phyloP scores from a whole-genome alignment of 1,140 invertebrate genomes.

The Agrilus planipennis region DNA sequence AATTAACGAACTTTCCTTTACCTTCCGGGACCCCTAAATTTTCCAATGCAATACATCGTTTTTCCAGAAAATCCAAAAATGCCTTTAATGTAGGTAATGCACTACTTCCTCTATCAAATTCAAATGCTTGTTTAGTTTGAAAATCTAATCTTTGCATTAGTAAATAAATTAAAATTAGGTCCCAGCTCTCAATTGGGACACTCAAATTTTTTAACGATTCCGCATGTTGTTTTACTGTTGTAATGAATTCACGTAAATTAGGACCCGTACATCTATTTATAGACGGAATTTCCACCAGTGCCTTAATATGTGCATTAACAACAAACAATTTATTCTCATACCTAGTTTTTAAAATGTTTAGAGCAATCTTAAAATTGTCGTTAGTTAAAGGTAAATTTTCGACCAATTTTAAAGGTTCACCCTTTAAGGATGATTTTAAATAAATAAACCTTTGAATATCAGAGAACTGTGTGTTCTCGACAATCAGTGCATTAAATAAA shows the following conservation, averaged over 20 bases:
- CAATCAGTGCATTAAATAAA: no score
- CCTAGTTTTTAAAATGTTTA: constrained; percentile 5
- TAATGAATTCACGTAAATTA: constrained; percentile 5
- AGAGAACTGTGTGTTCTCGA: constrained; percentile 2
- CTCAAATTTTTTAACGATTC: constrained; percentile 5
- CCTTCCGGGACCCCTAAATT: neutral
- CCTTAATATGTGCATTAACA: constrained; percentile 5
- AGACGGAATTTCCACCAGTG: neutral
- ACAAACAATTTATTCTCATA: constrained; percentile 3
- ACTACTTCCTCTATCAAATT: constrained; percentile 1
- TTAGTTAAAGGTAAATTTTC: constrained; percentile 3
- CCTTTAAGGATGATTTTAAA: constrained; percentile 4
- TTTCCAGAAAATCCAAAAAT: constrained; percentile 7
- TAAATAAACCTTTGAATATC: constrained; percentile 7
- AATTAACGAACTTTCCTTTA: no score
- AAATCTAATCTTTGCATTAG: constrained; percentile 1
- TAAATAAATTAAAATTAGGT: constrained; percentile 6
- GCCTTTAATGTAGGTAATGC: constrained; percentile 3
- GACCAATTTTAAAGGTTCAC: constrained; percentile 5
- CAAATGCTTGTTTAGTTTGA: constrained; percentile 1
- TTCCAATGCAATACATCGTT: constrained; percentile 7
- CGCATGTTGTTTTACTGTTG: constrained; percentile 5
- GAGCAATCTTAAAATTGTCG: constrained; percentile 1
- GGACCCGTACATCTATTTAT: neutral
- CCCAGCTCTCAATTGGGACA: constrained; percentile 5